phyloP scores from a whole-genome alignment of 2,888 invertebrate species.

The Yponomeuta plumbellus region DNA sequence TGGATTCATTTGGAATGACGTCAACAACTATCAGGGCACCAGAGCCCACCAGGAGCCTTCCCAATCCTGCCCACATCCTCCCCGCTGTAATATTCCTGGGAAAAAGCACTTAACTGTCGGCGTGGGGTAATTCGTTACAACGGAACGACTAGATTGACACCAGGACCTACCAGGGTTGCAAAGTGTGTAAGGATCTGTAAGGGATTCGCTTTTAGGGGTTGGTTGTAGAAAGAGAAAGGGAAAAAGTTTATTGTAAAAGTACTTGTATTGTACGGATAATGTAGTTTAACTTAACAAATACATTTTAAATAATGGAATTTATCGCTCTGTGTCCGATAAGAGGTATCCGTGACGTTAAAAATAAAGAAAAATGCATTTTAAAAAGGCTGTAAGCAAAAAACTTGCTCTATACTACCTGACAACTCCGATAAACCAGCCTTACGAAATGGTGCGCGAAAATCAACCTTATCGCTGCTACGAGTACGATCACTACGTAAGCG shows the following conservation, averaged over 20 bases:
- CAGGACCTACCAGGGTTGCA: slow-evolving; percentile 40
- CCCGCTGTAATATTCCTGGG: slow-evolving; percentile 26
- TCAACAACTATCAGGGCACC: slow-evolving; percentile 75
- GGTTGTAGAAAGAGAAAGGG: not conserved
- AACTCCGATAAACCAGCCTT: not conserved
- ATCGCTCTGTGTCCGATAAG: not conserved
- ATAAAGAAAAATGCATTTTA: too few relatives aligned
- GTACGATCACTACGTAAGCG: too few relatives aligned
- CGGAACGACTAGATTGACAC: slow-evolving; percentile 56
- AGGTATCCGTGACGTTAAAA: not conserved
- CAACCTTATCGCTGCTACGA: not conserved
- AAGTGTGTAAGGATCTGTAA: slow-evolving; percentile 27
- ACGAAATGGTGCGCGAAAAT: not conserved
- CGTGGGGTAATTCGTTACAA: slow-evolving; percentile 37
- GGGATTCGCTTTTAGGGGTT: not conserved
- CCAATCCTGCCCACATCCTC: slow-evolving; percentile 43
- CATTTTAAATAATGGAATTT: not conserved
- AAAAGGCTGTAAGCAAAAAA: too few relatives aligned
- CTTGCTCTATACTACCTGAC: too few relatives aligned
- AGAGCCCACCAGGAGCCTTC: slow-evolving; percentile 44
- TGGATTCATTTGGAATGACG: slow-evolving; percentile 74
- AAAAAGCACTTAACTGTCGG: slow-evolving; percentile 23
- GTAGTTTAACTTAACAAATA: not conserved
- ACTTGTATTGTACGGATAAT: not conserved
- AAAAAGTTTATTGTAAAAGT: not conserved